phyloP scores from a whole-genome alignment of 2,888 invertebrate genomes.

The Epiblema foenella region DNA sequence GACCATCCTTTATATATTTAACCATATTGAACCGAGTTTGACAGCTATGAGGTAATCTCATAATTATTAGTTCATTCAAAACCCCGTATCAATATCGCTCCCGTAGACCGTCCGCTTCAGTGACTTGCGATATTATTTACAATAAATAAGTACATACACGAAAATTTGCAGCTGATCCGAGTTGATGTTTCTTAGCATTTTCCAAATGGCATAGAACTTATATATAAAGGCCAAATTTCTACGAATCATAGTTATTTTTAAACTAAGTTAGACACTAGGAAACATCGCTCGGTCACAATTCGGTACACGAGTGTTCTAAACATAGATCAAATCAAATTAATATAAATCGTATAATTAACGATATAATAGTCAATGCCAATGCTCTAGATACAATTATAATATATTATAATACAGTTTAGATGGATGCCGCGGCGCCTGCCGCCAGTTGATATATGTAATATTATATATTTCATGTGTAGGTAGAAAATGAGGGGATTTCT shows the following conservation, averaged over 20 bases:
- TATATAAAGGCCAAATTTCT: neutral
- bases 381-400: slow-evolving; percentile 46
- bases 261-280: neutral
- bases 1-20: no score
- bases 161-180: slow-evolving; percentile 51
- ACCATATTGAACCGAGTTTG: no score
- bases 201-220: neutral
- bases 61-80: no score
- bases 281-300: slow-evolving; percentile 2
- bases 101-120: slow-evolving; percentile 24
- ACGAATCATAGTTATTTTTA: neutral
- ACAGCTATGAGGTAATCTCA: no score
- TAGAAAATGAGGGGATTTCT: neutral
- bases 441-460: neutral
- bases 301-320: slow-evolving; percentile 10
- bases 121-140: slow-evolving; percentile 58
- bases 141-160: slow-evolving; percentile 71
- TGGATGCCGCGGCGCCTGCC: neutral
- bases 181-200: slow-evolving; percentile 8
- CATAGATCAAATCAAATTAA: slow-evolving; percentile 22
- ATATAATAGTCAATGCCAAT: slow-evolving; percentile 54
- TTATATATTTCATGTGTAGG: neutral
- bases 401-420: slow-evolving; percentile 25
- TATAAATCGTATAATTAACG: slow-evolving; percentile 33
- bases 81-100: neutral